A percentile compares a stretch with the other conserved stretches of the same genome.
Evolutionary conservation across 1,140 invertebrate species (phyloP).

Genomic region (Lasioglossum albipes): DNA sequence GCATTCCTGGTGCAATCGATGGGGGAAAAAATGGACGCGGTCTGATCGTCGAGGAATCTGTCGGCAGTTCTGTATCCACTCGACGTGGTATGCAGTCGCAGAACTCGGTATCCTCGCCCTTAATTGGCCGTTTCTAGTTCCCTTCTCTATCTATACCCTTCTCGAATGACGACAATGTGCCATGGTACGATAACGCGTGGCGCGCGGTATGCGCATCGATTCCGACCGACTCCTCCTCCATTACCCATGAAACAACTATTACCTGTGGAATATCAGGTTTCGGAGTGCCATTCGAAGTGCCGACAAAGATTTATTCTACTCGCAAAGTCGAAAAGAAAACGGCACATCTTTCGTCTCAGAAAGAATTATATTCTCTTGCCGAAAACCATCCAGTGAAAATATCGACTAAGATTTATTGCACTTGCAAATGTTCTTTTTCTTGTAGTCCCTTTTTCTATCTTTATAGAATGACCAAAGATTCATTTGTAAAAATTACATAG

Average conservation of each 20-base stretch:
- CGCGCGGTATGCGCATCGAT: slow-evolving; percentile 43
- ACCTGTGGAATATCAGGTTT: slow-evolving; percentile 27
- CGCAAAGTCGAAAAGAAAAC: background rate
- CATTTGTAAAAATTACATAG: no score
- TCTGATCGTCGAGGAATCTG: slow-evolving; percentile 8
- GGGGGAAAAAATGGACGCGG: slow-evolving; percentile 6
- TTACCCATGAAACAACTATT: slow-evolving; percentile 26
- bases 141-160: slow-evolving; percentile 36
- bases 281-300: background rate
- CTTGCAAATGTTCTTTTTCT: no score
- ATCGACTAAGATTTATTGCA: no score
- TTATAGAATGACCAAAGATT: no score
- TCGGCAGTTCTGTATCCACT: slow-evolving; percentile 13
- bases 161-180: slow-evolving; percentile 45
- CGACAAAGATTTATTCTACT: background rate
- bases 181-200: slow-evolving; percentile 29
- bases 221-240: slow-evolving; percentile 10
- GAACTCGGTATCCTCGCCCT: slow-evolving; percentile 47
- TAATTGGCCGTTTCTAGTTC: slow-evolving; percentile 56
- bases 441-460: no score
- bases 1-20: slow-evolving; percentile 5
- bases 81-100: slow-evolving; percentile 9
- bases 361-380: no score
- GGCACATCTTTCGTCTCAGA: no score
- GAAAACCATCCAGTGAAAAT: no score